Percentiles rank a stretch among this genome's conserved stretches.
These are phyloP conservation scores for Hiodon tergisus DNA, from an alignment of 2,113 vertebrate species.

Conservation along the genomic window DNA sequence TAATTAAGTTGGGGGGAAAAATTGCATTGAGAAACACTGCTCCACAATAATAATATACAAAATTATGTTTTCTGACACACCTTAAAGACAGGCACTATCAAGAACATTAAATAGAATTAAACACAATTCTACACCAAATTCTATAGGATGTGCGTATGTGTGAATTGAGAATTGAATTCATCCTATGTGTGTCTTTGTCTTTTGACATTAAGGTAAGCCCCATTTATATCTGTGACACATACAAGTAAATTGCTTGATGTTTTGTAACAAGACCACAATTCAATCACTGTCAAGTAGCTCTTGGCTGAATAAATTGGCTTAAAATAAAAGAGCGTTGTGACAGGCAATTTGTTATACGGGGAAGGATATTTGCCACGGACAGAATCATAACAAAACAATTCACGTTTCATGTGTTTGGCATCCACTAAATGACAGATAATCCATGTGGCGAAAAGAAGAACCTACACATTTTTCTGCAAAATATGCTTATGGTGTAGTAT, in stretches of 20 bases:
- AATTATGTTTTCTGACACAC: too few relatives aligned
- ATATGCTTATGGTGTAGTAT: not conserved
- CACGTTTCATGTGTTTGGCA: not conserved
- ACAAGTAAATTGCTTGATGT: constrained; percentile 12
- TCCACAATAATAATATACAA: too few relatives aligned
- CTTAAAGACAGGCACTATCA: too few relatives aligned
- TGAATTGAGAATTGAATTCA: too few relatives aligned
- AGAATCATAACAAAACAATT: not conserved
- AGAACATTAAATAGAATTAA: too few relatives aligned
- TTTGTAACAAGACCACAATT: constrained; percentile 11
- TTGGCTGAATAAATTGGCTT: too few relatives aligned
- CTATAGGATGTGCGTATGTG: too few relatives aligned
- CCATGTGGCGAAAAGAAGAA: too few relatives aligned
- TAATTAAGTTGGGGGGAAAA: too few relatives aligned
- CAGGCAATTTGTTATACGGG: constrained; percentile 18
- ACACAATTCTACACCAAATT: too few relatives aligned
- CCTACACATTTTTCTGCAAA: not conserved
- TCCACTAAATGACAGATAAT: too few relatives aligned
- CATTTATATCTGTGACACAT: not conserved
- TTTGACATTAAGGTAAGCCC: not conserved
- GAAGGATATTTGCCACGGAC: not conserved
- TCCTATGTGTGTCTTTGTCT: not conserved
- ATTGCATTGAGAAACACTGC: too few relatives aligned
- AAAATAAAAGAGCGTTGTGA: not conserved
- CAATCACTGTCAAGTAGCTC: constrained; percentile 6